Evolutionary conservation across 2,888 invertebrate species (phyloP).

Genomic region (Baccha elongata): DNA sequence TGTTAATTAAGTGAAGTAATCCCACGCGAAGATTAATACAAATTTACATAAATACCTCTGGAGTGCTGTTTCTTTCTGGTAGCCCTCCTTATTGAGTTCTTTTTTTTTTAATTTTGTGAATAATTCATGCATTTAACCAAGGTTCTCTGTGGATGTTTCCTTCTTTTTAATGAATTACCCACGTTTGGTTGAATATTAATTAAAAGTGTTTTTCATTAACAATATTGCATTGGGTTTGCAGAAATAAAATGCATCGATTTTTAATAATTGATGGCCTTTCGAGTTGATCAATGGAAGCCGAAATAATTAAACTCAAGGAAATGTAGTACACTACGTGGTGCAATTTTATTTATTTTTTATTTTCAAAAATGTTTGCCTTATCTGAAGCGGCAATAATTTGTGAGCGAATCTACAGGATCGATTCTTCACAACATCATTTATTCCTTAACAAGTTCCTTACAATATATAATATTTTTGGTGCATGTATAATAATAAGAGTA

Average conservation of each 20-base stretch:
- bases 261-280: too few species aligned
- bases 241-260: constrained; percentile 14
- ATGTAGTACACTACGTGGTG: too few species aligned
- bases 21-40: constrained; percentile 72
- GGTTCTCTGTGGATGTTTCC: constrained; percentile 54
- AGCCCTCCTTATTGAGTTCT: not conserved
- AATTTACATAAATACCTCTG: constrained; percentile 66
- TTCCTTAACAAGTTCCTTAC: too few species aligned
- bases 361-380: too few species aligned
- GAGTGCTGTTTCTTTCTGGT: constrained; percentile 31
- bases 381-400: too few species aligned
- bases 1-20: constrained; percentile 73
- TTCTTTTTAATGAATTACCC: constrained; percentile 21
- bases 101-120: constrained; percentile 40
- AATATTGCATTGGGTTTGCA: not conserved
- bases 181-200: constrained; percentile 48
- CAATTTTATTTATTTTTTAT: too few species aligned
- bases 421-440: too few species aligned
- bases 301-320: too few species aligned
- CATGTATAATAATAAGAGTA: too few species aligned
- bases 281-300: too few species aligned
- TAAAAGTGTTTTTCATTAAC: constrained; percentile 50
- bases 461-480: too few species aligned
- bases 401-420: too few species aligned
- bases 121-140: constrained; percentile 48